phyloP scores from a whole-genome alignment of 2,888 invertebrate species.

The Sinelater perroti region DNA sequence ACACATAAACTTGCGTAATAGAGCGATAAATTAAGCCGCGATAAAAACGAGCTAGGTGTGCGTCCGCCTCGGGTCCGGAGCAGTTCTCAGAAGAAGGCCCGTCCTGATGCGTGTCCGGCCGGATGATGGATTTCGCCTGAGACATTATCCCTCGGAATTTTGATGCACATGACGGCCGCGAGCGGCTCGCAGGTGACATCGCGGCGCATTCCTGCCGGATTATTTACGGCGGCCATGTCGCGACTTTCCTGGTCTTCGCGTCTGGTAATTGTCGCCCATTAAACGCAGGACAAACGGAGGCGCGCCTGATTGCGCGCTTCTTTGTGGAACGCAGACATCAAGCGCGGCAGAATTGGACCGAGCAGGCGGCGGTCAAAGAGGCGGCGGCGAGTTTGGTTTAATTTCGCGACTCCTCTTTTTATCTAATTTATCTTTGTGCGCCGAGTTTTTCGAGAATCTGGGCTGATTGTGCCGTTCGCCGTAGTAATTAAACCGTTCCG shows the following conservation, averaged over 20 bases:
- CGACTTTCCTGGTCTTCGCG: conserved; percentile 12
- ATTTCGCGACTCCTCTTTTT: conserved; percentile 37
- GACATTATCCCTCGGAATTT: conserved; percentile 28
- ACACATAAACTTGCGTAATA: conserved; percentile 45
- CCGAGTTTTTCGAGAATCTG: conserved; percentile 37
- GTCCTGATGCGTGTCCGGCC: conserved; percentile 19
- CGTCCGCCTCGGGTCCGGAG: conserved; percentile 4
- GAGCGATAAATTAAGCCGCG: conserved; percentile 45
- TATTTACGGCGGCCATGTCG: conserved; percentile 29
- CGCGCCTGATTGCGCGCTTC: not conserved
- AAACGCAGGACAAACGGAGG: conserved; percentile 3
- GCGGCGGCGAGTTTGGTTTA: conserved; percentile 37
- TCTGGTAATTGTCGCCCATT: conserved; percentile 18
- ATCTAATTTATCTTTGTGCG: conserved; percentile 39
- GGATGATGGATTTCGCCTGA: conserved; percentile 23
- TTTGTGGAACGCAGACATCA: conserved; percentile 10
- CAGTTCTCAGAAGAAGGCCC: conserved; percentile 28
- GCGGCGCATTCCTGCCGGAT: conserved; percentile 26
- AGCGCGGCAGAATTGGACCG: conserved; percentile 21
- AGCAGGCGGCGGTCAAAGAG: conserved; percentile 29
- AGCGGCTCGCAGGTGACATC: conserved; percentile 22
- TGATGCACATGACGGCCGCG: conserved; percentile 17
- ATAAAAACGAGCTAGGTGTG: conserved; percentile 41
- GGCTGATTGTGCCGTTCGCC: conserved; percentile 37
- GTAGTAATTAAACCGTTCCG: conserved; percentile 39